Evolutionary conservation across 1,140 invertebrate genomes (phyloP).

Genomic region (Saccostrea echinata): DNA sequence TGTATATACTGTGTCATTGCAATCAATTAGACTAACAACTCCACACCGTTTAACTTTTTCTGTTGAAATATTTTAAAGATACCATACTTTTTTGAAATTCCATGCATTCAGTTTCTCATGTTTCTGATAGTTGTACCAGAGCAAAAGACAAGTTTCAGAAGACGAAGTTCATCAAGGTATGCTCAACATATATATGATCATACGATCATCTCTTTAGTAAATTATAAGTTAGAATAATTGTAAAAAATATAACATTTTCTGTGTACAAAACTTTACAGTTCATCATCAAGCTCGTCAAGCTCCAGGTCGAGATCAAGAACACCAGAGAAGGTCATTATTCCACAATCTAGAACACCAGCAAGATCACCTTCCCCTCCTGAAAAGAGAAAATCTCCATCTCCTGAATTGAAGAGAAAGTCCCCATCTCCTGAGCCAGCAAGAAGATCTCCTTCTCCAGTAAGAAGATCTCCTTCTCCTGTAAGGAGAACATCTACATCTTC

Average conservation of each 20-base stretch:
- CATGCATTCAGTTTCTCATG: not conserved
- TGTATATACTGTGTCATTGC: not conserved
- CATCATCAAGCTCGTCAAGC: slow-evolving; percentile 25
- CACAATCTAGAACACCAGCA: not conserved
- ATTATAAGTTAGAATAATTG: not conserved
- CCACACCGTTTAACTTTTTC: not conserved
- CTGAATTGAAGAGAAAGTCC: slow-evolving; percentile 27
- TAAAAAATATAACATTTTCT: not conserved
- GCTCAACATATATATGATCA: not conserved
- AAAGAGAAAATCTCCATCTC: slow-evolving; percentile 38
- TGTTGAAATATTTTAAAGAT: not conserved
- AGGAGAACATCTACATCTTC: not conserved
- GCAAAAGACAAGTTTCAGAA: not conserved
- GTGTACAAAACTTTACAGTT: not conserved
- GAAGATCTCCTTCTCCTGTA: slow-evolving; percentile 7
- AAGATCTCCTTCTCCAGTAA: slow-evolving; percentile 20
- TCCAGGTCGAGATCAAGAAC: slow-evolving; percentile 5
- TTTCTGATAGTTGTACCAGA: not conserved
- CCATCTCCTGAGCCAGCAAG: slow-evolving; percentile 32
- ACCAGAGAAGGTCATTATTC: not conserved
- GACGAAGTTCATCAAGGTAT: not conserved
- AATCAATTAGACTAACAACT: not conserved
- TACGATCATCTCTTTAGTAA: not conserved
- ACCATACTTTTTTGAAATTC: not conserved
- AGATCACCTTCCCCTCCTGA: slow-evolving; percentile 21